Conservation (phyloP, 1,140 invertebrate species). For the Penaeus japonicus region DNA sequence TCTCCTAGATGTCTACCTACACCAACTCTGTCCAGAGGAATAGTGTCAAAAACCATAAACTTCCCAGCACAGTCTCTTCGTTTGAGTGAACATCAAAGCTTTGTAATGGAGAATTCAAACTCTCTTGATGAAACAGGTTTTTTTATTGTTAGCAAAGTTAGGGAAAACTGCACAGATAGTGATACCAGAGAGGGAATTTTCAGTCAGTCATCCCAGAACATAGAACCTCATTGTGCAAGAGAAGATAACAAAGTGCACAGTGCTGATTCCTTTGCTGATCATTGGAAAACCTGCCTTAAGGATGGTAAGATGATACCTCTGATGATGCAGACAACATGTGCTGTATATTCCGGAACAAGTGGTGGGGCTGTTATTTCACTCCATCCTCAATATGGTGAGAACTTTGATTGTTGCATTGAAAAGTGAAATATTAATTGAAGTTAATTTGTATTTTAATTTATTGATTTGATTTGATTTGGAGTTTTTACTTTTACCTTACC, state of each 20-base stretch:
- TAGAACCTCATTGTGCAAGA: too few species aligned
- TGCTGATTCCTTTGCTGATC: too few species aligned
- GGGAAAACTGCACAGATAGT: too few species aligned
- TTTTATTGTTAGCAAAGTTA: too few species aligned
- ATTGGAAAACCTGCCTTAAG: background rate
- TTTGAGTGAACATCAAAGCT: too few species aligned
- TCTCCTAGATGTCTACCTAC: background rate
- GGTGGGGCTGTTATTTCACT: slow-evolving; percentile 26
- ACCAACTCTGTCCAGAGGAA: slow-evolving; percentile 27
- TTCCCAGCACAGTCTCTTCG: background rate
- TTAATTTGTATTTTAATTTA: too few species aligned
- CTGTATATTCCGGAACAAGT: slow-evolving; percentile 36
- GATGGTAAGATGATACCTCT: background rate
- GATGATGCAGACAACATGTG: slow-evolving; percentile 41
- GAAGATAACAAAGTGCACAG: too few species aligned
- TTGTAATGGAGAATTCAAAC: too few species aligned
- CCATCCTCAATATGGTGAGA: slow-evolving; percentile 26
- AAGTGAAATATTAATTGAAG: too few species aligned
- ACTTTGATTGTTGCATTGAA: background rate
- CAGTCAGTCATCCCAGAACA: too few species aligned
- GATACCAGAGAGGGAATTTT: too few species aligned
- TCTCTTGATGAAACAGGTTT: too few species aligned
- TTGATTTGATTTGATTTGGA: background rate
- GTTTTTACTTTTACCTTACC: background rate
- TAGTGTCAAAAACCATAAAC: slow-evolving; percentile 29